Evolutionary conservation across 2,797 vertebrate species (phyloP).

Genomic region (Tragopan temminckii): DNA sequence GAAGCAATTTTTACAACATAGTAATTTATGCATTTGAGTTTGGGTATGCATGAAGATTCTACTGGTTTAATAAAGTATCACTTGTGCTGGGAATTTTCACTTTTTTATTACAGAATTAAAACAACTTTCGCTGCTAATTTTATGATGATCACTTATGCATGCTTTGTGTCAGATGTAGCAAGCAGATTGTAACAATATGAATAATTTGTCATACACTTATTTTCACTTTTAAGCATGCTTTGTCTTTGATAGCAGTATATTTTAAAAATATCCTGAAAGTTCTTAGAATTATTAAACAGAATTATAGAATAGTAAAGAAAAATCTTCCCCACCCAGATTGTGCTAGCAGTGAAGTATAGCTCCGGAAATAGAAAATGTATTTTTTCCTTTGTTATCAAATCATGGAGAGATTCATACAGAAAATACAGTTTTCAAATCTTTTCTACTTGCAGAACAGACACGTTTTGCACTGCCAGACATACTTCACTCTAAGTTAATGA

Average conservation of each 20-base stretch:
- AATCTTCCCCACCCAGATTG: fast-evolving
- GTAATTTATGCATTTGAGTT: neutral
- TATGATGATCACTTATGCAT: neutral
- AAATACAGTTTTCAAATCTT: neutral
- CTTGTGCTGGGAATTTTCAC: fast-evolving
- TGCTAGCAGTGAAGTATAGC: neutral
- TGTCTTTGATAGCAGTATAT: neutral
- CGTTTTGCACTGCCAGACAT: neutral
- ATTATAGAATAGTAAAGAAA: neutral
- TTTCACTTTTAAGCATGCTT: fast-evolving
- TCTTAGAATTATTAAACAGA: neutral
- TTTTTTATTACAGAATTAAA: neutral
- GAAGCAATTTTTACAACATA: neutral
- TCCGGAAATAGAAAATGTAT: neutral
- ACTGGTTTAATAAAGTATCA: neutral
- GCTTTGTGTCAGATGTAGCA: neutral
- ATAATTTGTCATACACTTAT: neutral
- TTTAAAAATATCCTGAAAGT: neutral
- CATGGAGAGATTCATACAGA: neutral
- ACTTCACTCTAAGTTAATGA: neutral
- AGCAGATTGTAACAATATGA: neutral
- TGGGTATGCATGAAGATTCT: neutral
- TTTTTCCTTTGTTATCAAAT: neutral
- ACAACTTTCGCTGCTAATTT: neutral
- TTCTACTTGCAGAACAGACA: neutral